Conservation (phyloP, 2,797 vertebrate genomes). For the Thamnophis elegans region DNA sequence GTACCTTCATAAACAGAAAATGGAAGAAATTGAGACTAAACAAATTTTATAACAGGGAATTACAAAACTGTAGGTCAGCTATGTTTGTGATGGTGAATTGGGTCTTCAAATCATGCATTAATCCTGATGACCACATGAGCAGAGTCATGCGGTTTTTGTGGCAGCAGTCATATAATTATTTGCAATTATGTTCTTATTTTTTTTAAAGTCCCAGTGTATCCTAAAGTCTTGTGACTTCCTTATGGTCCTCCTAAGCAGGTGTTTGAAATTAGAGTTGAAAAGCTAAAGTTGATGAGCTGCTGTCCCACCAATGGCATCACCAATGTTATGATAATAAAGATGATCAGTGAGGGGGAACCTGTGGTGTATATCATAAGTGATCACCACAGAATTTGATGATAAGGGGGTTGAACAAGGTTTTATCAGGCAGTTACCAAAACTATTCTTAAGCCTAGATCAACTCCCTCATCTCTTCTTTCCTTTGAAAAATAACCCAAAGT, state of each 20-base stretch:
- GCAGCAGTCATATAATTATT: neutral
- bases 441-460: neutral
- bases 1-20: neutral
- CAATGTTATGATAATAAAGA: neutral
- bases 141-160: neutral
- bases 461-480: neutral
- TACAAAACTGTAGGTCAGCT: neutral
- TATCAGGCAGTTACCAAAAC: neutral
- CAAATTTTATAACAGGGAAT: neutral
- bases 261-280: neutral
- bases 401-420: neutral
- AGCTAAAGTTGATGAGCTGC: neutral
- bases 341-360: neutral
- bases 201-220: neutral
- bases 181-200: neutral
- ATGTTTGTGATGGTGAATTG: neutral
- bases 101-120: neutral
- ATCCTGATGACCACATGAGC: neutral
- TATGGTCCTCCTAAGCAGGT: neutral
- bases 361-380: neutral
- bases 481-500: neutral
- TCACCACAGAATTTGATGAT: neutral
- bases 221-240: neutral
- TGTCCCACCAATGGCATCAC: neutral
- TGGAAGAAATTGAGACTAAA: neutral